Evolutionary conservation across 2,797 vertebrate genomes (phyloP).

Genomic region (Thaleichthys pacificus): DNA sequence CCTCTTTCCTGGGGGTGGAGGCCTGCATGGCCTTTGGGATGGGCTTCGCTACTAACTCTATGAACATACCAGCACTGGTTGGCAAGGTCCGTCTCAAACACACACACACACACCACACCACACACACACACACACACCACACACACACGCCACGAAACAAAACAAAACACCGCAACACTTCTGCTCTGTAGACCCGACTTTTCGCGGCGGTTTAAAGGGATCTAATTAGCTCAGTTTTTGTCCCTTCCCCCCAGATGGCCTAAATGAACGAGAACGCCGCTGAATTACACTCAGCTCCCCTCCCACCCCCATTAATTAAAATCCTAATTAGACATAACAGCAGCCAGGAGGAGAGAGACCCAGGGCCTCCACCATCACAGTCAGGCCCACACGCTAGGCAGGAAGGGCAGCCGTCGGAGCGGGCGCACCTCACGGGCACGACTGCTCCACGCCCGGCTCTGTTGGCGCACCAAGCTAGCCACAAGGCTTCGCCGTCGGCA

Average conservation of each 20-base stretch:
- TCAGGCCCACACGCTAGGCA: constrained; percentile 18
- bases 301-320: constrained; percentile 63
- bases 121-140: background rate
- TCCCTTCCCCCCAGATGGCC: constrained; percentile 44
- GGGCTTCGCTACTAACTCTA: constrained; percentile 97
- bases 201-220: constrained; percentile 37
- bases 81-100: constrained; percentile 66
- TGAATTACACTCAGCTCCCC: constrained; percentile 50
- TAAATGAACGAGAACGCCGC: constrained; percentile 41
- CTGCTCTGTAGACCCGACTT: constrained; percentile 8
- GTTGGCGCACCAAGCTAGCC: constrained; percentile 45
- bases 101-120: background rate
- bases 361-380: background rate
- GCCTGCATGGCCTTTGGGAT: constrained; percentile 92
- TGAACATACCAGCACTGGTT: constrained; percentile 91
- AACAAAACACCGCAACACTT: constrained; percentile 3
- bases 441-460: constrained; percentile 53
- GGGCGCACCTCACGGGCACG: constrained; percentile 59
- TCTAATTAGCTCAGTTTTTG: constrained; percentile 53
- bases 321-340: constrained; percentile 67
- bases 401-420: constrained; percentile 60
- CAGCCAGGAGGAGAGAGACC: constrained; percentile 48
- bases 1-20: constrained; percentile 82
- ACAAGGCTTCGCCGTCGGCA: constrained; percentile 57
- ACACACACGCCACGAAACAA: background rate